A percentile compares a stretch with the other conserved stretches of the same genome.
These are phyloP conservation scores for Thelaira solivaga DNA, from an alignment of 2,888 invertebrate genomes.

Conservation along the genomic window DNA sequence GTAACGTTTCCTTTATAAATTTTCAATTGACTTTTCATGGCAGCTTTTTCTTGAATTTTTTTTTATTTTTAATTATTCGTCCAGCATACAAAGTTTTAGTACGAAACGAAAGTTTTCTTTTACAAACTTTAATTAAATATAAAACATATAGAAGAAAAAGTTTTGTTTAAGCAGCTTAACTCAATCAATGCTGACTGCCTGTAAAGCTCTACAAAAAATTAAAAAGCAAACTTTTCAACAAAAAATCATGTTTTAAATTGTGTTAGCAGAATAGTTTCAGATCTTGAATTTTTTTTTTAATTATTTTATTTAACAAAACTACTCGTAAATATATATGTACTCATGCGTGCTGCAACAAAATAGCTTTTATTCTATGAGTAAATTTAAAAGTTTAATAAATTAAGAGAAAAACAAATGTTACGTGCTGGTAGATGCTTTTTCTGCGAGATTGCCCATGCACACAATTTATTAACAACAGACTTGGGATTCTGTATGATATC, in stretches of 20 bases:
- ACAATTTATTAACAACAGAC: no score
- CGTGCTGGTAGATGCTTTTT: no score
- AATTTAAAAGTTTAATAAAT: no score
- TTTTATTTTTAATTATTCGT: neutral
- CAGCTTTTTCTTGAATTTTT: neutral
- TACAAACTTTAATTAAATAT: constrained; percentile 57
- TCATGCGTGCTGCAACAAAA: no score
- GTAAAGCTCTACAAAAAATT: constrained; percentile 16
- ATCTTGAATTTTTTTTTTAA: no score
- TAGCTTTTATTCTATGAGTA: no score
- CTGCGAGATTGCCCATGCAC: no score
- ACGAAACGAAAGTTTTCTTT: constrained; percentile 44
- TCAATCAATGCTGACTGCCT: constrained; percentile 38
- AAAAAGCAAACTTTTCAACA: no score
- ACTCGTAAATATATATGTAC: no score
- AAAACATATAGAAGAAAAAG: constrained; percentile 46
- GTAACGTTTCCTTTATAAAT: constrained; percentile 19
- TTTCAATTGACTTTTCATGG: constrained; percentile 24
- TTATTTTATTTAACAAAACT: no score
- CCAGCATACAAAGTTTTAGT: constrained; percentile 34
- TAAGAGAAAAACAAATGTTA: no score
- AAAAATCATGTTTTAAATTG: constrained; percentile 25
- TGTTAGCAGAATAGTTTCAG: constrained; percentile 21
- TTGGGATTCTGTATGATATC: no score
- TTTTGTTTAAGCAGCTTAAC: constrained; percentile 49